A percentile compares a stretch with the other conserved stretches of the same genome.
These are phyloP conservation scores for Denticeps clupeoides DNA, from an alignment of 2,797 vertebrate species.

Conservation along the genomic window DNA sequence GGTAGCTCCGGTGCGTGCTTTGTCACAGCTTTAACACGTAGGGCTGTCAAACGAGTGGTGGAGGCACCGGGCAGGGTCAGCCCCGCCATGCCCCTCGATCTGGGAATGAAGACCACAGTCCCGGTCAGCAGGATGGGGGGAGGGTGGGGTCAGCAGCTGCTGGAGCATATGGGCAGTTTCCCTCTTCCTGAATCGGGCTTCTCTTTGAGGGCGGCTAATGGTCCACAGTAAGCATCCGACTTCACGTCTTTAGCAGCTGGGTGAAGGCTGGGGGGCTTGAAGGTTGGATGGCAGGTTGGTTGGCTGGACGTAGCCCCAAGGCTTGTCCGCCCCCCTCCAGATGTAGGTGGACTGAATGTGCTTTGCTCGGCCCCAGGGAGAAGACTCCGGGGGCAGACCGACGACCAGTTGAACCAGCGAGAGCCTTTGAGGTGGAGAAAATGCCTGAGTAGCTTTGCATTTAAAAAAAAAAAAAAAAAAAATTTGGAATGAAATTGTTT, in stretches of 20 bases:
- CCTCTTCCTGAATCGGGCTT: conserved; percentile 6
- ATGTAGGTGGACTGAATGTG: conserved; percentile 31
- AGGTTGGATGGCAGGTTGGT: neutral
- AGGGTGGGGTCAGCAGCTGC: conserved; percentile 26
- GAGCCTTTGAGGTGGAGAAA: too few relatives aligned
- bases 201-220: neutral
- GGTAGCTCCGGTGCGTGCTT: conserved; percentile 21
- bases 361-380: too few relatives aligned
- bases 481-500: too few relatives aligned
- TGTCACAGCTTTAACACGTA: conserved; percentile 32
- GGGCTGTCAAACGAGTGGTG: conserved; percentile 26
- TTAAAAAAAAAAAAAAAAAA: too few relatives aligned
- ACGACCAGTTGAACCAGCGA: too few relatives aligned
- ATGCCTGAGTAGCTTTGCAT: too few relatives aligned
- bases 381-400: too few relatives aligned
- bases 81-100: conserved; percentile 14
- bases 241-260: conserved; percentile 17
- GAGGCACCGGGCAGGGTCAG: conserved; percentile 16
- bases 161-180: conserved; percentile 8
- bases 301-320: conserved; percentile 1
- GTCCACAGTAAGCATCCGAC: neutral
- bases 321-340: conserved; percentile 21
- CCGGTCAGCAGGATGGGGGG: conserved; percentile 4
- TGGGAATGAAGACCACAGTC: conserved; percentile 30
- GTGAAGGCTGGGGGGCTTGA: neutral